Percentiles rank a stretch among this genome's conserved stretches.
Conservation (phyloP, 2,113 vertebrate species). For the Spea multiplicata region DNA sequence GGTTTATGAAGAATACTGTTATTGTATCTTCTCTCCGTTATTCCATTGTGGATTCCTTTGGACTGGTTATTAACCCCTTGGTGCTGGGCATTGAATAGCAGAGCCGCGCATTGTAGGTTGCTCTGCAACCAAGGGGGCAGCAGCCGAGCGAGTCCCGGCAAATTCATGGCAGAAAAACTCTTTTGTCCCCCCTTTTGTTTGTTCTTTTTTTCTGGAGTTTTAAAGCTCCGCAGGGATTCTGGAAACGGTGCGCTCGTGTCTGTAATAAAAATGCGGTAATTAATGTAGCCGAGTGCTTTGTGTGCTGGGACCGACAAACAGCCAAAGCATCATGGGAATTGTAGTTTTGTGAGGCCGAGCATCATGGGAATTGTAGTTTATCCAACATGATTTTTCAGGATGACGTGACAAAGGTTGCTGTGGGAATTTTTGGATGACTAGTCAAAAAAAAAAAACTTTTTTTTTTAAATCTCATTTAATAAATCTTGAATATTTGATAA, state of each 20-base stretch:
- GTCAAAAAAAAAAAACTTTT: neutral
- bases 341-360: too few species aligned
- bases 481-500: neutral
- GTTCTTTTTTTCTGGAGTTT: neutral
- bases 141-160: neutral
- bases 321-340: too few species aligned
- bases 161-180: neutral
- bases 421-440: neutral
- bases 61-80: slow-evolving; percentile 35
- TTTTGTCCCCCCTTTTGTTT: neutral
- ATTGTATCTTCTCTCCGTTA: slow-evolving; percentile 55
- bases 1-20: slow-evolving; percentile 66
- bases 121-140: neutral
- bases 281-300: too few species aligned
- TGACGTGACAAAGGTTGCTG: neutral
- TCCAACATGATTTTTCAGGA: neutral
- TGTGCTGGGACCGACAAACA: too few species aligned
- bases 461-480: too few species aligned
- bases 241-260: neutral
- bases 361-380: too few species aligned
- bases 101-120: neutral
- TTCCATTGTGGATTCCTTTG: slow-evolving; percentile 54
- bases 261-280: slow-evolving; percentile 2
- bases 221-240: neutral
- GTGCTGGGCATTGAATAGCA: neutral